Evolutionary conservation across 1,140 invertebrate genomes (phyloP).

Genomic region (Caenorhabditis briggsae): DNA sequence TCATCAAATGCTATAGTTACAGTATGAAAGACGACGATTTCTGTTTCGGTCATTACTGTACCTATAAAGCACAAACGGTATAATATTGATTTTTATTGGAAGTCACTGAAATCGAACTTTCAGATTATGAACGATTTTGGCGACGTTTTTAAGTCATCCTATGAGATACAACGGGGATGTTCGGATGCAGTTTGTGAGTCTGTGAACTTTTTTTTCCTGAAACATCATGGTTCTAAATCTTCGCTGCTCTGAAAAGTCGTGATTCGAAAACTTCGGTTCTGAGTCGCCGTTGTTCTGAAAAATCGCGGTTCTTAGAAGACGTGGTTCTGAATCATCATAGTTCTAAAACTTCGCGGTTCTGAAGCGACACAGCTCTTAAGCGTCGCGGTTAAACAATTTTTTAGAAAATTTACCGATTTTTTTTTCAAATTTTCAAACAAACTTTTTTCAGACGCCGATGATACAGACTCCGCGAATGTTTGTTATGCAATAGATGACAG

Average conservation of each 20-base stretch:
- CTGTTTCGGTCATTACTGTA: slow-evolving; percentile 21
- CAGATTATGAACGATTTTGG: slow-evolving; percentile 25
- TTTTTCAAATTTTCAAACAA: neutral
- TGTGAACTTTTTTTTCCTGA: too few species aligned
- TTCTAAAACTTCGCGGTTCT: too few species aligned
- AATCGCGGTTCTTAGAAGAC: too few species aligned
- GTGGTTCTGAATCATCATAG: too few species aligned
- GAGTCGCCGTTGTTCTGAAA: too few species aligned
- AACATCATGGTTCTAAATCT: too few species aligned
- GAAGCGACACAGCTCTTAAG: too few species aligned
- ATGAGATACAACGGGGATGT: neutral
- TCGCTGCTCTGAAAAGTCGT: too few species aligned
- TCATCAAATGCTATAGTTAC: neutral
- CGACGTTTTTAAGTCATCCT: neutral
- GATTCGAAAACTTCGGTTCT: too few species aligned
- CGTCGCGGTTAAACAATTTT: neutral
- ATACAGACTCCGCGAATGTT: neutral
- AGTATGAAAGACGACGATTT: slow-evolving; percentile 6
- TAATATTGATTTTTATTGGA: neutral
- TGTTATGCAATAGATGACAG: neutral
- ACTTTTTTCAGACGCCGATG: neutral
- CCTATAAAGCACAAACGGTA: neutral
- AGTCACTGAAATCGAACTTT: neutral
- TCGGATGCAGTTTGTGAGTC: neutral
- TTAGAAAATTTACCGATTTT: neutral